Conservation (phyloP, 2,888 invertebrate genomes). For the Cephus sareptanus region DNA sequence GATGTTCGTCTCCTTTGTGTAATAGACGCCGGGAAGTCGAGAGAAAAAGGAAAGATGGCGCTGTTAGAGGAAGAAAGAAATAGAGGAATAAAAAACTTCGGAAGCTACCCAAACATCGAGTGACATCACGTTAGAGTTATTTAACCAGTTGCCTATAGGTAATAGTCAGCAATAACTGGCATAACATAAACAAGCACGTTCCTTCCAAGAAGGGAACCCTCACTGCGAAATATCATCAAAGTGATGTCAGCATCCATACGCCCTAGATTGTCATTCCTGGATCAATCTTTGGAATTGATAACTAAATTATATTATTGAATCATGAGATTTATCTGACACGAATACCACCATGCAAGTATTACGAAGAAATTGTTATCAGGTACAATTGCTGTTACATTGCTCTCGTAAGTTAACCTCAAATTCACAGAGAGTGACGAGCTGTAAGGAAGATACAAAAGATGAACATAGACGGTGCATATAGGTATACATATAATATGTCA, state of each 20-base stretch:
- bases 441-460: neutral
- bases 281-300: neutral
- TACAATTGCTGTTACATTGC: neutral
- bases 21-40: neutral
- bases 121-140: conserved; percentile 25
- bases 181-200: conserved; percentile 10
- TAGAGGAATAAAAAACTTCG: conserved; percentile 2
- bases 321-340: neutral
- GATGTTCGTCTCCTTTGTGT: neutral
- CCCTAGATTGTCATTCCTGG: neutral
- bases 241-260: neutral
- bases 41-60: conserved; percentile 9
- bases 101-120: conserved; percentile 4
- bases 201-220: conserved; percentile 34
- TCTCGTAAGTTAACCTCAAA: neutral
- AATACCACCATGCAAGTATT: neutral
- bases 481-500: neutral
- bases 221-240: conserved; percentile 31
- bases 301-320: neutral
- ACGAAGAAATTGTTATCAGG: neutral
- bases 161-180: neutral
- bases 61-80: conserved; percentile 27
- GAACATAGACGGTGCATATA: neutral
- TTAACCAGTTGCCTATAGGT: conserved; percentile 15
- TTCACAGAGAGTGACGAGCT: neutral